Percentiles rank a stretch among this genome's conserved stretches.
phyloP scores from a whole-genome alignment of 2,888 invertebrate species.

The Conistra vaccinii region DNA sequence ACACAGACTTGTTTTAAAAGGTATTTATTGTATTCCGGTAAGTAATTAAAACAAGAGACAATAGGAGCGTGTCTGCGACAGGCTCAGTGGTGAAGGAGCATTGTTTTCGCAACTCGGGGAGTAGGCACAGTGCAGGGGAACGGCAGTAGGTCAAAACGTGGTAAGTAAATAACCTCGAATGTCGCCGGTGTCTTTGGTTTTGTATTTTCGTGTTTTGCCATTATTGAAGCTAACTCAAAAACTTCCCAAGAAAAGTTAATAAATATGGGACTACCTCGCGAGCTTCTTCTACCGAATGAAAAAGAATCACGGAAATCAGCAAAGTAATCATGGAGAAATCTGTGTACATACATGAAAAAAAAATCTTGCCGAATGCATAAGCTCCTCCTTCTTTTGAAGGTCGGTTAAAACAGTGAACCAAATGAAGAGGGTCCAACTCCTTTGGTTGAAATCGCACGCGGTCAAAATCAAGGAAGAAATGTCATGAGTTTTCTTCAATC shows the following conservation, averaged over 20 bases:
- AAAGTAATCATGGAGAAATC: too few relatives aligned
- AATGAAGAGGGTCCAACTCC: not conserved
- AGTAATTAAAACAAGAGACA: constrained; percentile 70
- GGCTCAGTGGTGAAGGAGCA: constrained; percentile 57
- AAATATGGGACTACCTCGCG: too few relatives aligned
- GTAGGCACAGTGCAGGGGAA: not conserved
- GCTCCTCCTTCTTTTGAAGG: too few relatives aligned
- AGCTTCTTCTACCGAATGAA: too few relatives aligned
- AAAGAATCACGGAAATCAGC: too few relatives aligned
- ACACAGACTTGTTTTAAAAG: constrained; percentile 38
- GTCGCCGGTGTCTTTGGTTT: too few relatives aligned
- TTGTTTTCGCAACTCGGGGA: constrained; percentile 54
- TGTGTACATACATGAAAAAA: not conserved
- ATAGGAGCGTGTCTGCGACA: constrained; percentile 60
- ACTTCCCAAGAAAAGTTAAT: too few relatives aligned
- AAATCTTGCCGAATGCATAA: too few relatives aligned
- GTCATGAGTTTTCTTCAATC: not conserved
- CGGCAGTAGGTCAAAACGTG: constrained; percentile 35
- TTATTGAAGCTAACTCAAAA: too few relatives aligned
- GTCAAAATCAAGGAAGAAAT: not conserved
- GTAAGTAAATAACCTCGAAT: too few relatives aligned
- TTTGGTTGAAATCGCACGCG: not conserved
- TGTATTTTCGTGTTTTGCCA: too few relatives aligned
- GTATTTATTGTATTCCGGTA: constrained; percentile 59
- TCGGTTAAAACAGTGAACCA: too few relatives aligned